Evolutionary conservation across 2,797 vertebrate genomes (phyloP), one percentile per base, ranked within the genome.

Genomic region (Silurus lanzhouensis): DNA sequence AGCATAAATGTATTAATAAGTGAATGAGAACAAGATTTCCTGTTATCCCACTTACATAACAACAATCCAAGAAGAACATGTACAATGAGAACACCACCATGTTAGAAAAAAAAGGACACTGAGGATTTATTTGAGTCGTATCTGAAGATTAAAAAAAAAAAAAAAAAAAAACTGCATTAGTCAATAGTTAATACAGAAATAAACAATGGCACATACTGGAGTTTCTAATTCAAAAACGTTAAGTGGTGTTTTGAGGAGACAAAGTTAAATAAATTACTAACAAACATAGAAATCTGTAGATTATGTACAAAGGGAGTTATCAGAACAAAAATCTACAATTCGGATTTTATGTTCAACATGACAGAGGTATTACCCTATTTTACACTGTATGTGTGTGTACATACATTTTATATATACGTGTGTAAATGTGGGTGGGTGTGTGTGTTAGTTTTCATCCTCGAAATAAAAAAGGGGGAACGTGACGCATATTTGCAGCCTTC

Each of bases 181-280:
- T 95, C 92, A 94, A 91, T 52, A 81, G 93, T 95, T 94, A 95
- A 95, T 93, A 94, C 91, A 95, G 91, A 94, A 93, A 93, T 92
- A 92, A 95, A 94, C 93, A 93, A 94, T 96, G 95, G 95, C 94
- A 96, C 94, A 90, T 94, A 87, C 87, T 92, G 92, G 90, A 93
- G 12, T 92, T 93, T 92, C 94, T 95, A 95, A 93, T 93, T 93
- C 89, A 85, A 94, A 93, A 94, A 94, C 61, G 94, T 92, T 87
- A 93, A 94, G 91, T 92, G 92, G 93, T 94, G 91, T 86, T 94
- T 90, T 83, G 92, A 91, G 91, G 92, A 94, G 90, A 95, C 92
- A 90, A 92, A 88, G 94, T 95, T 95, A 96, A 96, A 96, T 96
- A 96, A 96, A 96, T 96, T 95, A 96, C 94, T 94, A 95, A 91